Base-by-base conservation (phyloP, 1,140 invertebrate genomes). In the Lethrus apterus region DNA sequence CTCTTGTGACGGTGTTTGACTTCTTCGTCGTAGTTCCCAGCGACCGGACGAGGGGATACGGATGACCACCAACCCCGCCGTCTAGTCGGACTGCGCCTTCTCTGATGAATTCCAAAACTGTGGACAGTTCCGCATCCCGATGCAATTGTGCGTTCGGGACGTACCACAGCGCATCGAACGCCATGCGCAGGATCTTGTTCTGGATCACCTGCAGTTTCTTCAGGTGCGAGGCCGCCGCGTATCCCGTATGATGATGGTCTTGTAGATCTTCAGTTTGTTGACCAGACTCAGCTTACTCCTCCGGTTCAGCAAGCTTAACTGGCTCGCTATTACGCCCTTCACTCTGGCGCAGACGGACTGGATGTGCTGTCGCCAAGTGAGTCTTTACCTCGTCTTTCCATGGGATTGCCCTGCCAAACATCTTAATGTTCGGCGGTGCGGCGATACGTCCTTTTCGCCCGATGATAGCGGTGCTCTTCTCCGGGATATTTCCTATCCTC, bases 401-500 rank as follows among this genome's bases (percentile, higher is more conserved):
- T 1, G 44, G 44, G 1, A 54, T 48, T 5, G 4, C 5, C 1
- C 5, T 17, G 11, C 14, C 23, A 13, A n/a, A 14, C 7, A 46
- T 10, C 13, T 4, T 17, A 7, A 34, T 14, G 3, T 41, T n/a
- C 3, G 14, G 5, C 11, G 9, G 8, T 3, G 40, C 24, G 11
- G 8, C 32, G 4, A n/a, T 8, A 18, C 29, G 11, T 4, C 31
- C n/a, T 23, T 36, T 46, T 3, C 36, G 17, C 32, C 49, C 38
- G 3, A 51, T 33, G n/a, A n/a, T n/a, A 1, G 41, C 48, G 19
- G 48, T 45, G 14, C 44, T 52, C 52, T 62, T 62, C 8, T 33
- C 10, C 10, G 52, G 5, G 21, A 59, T 61, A 3, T 56, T 23
- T 38, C 18, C 31, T 3, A 61, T 58, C 17, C 36, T 31, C 57